Percentiles rank a stretch among this genome's conserved stretches.
phyloP scores from a whole-genome alignment of 1,140 invertebrate genomes.

The Panagrolaimus sp. region DNA sequence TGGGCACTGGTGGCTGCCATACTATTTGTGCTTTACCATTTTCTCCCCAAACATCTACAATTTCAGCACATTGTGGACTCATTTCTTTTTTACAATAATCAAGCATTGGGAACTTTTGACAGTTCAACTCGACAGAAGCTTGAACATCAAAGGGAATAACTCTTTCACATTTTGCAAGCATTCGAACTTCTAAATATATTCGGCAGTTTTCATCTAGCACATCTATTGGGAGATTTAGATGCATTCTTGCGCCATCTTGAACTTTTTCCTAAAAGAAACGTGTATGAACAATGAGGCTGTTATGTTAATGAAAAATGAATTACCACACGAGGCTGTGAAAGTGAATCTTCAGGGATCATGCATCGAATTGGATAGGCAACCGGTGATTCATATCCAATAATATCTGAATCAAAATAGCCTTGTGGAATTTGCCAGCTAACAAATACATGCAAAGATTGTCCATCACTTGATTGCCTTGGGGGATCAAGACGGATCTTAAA shows the following conservation, averaged over 20 bases:
- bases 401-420: conserved; percentile 36
- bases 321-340: conserved; percentile 31
- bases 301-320: neutral
- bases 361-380: conserved; percentile 41
- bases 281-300: neutral
- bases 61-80: conserved; percentile 34
- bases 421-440: conserved; percentile 38
- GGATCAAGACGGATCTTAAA: conserved; percentile 37
- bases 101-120: conserved; percentile 38
- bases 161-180: conserved; percentile 36
- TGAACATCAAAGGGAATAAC: conserved; percentile 42
- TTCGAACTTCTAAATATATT: conserved; percentile 40
- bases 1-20: conserved; percentile 30
- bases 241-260: conserved; percentile 39
- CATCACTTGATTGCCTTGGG: conserved; percentile 36
- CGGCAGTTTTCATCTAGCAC: conserved; percentile 38
- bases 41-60: conserved; percentile 45
- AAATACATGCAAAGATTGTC: conserved; percentile 36
- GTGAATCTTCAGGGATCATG: conserved; percentile 32
- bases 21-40: conserved; percentile 34
- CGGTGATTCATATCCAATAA: conserved; percentile 43
- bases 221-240: conserved; percentile 36
- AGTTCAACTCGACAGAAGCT: conserved; percentile 38
- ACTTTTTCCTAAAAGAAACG: conserved; percentile 27
- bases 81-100: conserved; percentile 37